Evolutionary conservation across 2,888 invertebrate genomes (phyloP), one percentile per base, ranked within the genome.

Genomic region (Lasioglossum morio): DNA sequence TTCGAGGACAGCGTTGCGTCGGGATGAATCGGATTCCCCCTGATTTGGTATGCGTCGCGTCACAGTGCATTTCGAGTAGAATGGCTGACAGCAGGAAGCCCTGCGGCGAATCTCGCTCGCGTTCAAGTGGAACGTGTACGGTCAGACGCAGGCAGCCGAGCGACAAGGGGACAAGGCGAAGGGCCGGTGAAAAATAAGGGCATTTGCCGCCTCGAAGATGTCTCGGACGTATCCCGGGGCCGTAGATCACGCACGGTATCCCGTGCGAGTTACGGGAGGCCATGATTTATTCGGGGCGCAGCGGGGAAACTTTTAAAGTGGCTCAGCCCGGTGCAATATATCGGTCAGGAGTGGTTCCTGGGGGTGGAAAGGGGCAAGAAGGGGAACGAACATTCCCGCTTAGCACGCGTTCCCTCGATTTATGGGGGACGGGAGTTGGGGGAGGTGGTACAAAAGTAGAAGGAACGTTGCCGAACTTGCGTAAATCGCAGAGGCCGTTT

Each of bases 261-360:
- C 27, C 89, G 69, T 75, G 69, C 87, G 79, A 89, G 72, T 87
- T 79, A 82, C 79, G 82, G 66, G 82, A 43, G 78, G 43, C 73
- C 60, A 84, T 85, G 89, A 90, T 88, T 90, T 87, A 89, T 89
- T 80, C 72, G 75, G 77, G 77, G 66, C 79, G 77, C 66, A 43
- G 79, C 46, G 43, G 82, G 79, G 66, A 83, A 86, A 89, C 74
- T 89, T 90, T 84, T 81, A 87, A 89, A 88, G 88, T 87, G 77
- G 84, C 82, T 88, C 82, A 77, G 72, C 79, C 60, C 77, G 72
- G 66, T 69, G 80, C 77, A 79, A 89, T 88, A 88, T 87, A 85
- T 85, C 72, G 83, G 83, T 83, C 74, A 83, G 72, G 72, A 63
- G n/a, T 30, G 63, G 63, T 30, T 30, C 16, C 16, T 0, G 30